phyloP scores from a whole-genome alignment of 2,113 vertebrate genomes.

The Periophthalmus modestus region DNA sequence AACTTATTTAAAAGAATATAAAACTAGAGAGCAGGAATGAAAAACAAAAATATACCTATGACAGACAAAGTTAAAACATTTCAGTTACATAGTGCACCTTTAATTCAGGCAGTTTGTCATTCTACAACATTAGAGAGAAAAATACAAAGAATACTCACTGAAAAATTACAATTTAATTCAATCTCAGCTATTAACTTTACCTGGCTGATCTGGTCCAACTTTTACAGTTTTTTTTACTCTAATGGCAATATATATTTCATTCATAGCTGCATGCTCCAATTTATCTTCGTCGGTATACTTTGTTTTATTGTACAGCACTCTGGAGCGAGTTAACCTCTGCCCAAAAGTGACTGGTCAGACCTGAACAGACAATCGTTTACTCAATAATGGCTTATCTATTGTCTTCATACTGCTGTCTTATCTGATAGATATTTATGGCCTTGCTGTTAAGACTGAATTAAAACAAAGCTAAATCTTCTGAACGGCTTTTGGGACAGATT shows the following conservation, averaged over 20 bases:
- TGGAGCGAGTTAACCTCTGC: neutral
- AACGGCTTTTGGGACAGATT: slow-evolving; percentile 52
- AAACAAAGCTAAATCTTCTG: slow-evolving; percentile 54
- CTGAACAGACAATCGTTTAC: slow-evolving; percentile 55
- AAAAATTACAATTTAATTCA: too few relatives aligned
- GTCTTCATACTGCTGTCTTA: slow-evolving; percentile 50
- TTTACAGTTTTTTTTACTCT: too few relatives aligned
- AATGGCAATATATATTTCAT: too few relatives aligned
- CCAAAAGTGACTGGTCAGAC: slow-evolving; percentile 49
- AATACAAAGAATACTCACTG: too few relatives aligned
- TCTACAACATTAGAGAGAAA: too few relatives aligned
- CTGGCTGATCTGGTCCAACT: neutral
- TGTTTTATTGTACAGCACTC: neutral
- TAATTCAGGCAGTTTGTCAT: too few relatives aligned
- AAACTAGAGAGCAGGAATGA: slow-evolving; percentile 14
- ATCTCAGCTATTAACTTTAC: neutral
- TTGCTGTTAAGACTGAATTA: slow-evolving; percentile 46
- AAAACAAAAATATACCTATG: slow-evolving; percentile 50
- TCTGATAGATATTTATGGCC: slow-evolving; percentile 73
- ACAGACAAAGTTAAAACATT: slow-evolving; percentile 52
- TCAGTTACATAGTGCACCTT: too few relatives aligned
- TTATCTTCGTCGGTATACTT: neutral
- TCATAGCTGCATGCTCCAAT: neutral
- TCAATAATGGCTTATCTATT: slow-evolving; percentile 45
- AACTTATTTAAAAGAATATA: slow-evolving; percentile 4